Evolutionary conservation across 2,888 invertebrate genomes (phyloP), one percentile per base, ranked within the genome.

Genomic region (Poecilus cupreus): DNA sequence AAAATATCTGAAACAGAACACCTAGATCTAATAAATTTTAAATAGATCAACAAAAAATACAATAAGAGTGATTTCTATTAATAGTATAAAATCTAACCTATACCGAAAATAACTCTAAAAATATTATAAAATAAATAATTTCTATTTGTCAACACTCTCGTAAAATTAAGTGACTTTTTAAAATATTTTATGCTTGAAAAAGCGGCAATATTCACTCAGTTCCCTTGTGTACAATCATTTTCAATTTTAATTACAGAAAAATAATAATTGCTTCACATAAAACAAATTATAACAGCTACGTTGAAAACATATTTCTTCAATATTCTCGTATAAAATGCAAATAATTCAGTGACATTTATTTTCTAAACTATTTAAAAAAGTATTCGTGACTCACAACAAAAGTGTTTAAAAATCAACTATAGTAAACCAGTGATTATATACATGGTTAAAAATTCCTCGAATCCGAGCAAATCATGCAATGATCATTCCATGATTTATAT

Each of bases 151-250:
- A 26, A 60, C 26, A 26, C 6, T 60, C 11, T 6, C 5, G 16
- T 60, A 60, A 60, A 60, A 60, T 57, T 3, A 68, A 22, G 64
- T 60, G 24, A 26, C n/a, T 26, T 20, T 26, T 24, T n/a, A 26
- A 60, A 43, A 24, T 32, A 4, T 20, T 68, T 68, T 3, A 68
- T 68, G 64, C 37, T 64, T 64, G 16, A 64, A 18, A 68, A 68
- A 37, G 39, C 39, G 39, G 37, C 64, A 37, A 64, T 64, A 18
- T 60, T 68, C 64, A 37, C 3, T 68, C 60, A 32, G 32, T 68
- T 46, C 64, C 64, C 64, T 68, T 68, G 64, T 68, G 18, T 68
- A 20, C 64, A 68, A 68, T 68, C 64, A 68, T 37, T 37, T 37
- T 68, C 32, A 68, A 32, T 68, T 13, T 68, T 39, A 68, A 68